phyloP scores from a whole-genome alignment of 2,888 invertebrate species.

The Smittia sp. region DNA sequence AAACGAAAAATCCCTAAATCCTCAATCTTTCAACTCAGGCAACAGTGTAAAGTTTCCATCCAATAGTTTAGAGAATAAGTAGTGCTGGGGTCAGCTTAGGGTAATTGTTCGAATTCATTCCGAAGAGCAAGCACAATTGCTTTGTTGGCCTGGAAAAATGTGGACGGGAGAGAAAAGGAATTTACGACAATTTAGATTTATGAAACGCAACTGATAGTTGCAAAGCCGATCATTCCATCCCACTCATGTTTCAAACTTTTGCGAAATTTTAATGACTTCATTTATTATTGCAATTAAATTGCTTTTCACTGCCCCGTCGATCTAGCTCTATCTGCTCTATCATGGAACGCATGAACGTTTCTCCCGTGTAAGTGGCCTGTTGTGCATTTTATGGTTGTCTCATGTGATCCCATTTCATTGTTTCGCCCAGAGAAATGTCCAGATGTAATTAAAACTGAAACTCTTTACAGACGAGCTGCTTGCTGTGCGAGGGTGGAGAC shows the following conservation, averaged over 20 bases:
- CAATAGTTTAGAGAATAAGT: background rate
- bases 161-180: too few species aligned
- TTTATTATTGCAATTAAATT: conserved; percentile 37
- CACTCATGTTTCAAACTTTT: conserved; percentile 35
- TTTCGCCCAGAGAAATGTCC: conserved; percentile 27
- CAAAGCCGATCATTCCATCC: conserved; percentile 8
- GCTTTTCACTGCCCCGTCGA: conserved; percentile 19
- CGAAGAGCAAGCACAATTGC: background rate
- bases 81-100: conserved; percentile 26
- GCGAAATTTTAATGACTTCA: conserved; percentile 36
- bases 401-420: background rate
- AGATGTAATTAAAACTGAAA: conserved; percentile 41
- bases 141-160: background rate
- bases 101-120: conserved; percentile 22
- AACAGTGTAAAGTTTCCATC: background rate
- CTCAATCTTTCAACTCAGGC: too few species aligned
- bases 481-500: conserved; percentile 34
- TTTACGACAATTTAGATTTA: background rate
- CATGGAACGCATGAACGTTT: background rate
- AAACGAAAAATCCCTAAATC: too few species aligned
- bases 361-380: conserved; percentile 30
- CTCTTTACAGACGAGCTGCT: conserved; percentile 27
- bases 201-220: background rate
- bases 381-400: conserved; percentile 36
- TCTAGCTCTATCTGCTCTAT: background rate